These are phyloP conservation scores for Rhopalosiphum padi DNA, from an alignment of 1,140 invertebrate genomes.

Conservation along the genomic window DNA sequence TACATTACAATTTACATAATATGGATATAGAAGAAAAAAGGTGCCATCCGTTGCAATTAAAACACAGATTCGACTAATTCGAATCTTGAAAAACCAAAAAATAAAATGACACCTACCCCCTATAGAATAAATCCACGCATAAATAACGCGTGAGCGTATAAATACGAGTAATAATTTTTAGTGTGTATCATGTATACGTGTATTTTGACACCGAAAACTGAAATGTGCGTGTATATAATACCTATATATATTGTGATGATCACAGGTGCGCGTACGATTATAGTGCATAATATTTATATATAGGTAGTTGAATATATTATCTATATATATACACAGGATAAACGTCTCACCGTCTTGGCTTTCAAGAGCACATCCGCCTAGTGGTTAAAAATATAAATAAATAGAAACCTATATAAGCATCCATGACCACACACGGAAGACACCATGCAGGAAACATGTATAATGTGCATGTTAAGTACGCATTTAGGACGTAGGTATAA, in stretches of 20 bases:
- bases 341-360: neutral
- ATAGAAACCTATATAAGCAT: neutral
- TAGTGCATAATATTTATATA: neutral
- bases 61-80: neutral
- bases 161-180: neutral
- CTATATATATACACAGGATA: neutral
- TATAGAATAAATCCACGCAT: neutral
- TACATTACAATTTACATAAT: neutral
- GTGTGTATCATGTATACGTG: neutral
- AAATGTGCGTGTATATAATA: neutral
- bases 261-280: neutral
- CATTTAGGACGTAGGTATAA: neutral
- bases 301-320: no score
- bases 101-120: neutral
- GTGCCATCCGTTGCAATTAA: neutral
- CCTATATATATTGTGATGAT: neutral
- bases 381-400: slow-evolving; percentile 2
- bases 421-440: neutral
- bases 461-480: neutral
- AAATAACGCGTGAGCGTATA: neutral
- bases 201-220: neutral
- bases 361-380: neutral
- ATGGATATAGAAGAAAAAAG: neutral
- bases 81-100: neutral
- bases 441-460: neutral